A percentile compares a stretch with the other conserved stretches of the same genome.
These are phyloP conservation scores for Oncorhynchus clarkii DNA, from an alignment of 2,113 vertebrate species.

Conservation along the genomic window DNA sequence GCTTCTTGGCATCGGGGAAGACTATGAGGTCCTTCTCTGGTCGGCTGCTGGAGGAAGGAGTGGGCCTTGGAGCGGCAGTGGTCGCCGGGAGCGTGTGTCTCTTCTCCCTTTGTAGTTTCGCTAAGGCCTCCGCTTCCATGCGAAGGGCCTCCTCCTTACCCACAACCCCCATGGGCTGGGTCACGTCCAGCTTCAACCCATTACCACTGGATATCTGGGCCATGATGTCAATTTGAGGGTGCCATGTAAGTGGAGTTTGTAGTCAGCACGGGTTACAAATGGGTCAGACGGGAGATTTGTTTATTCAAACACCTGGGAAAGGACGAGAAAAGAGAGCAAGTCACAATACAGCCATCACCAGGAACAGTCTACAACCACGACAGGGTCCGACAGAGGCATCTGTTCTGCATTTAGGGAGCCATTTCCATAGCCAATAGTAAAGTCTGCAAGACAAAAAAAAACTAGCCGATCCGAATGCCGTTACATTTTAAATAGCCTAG, in stretches of 20 bases:
- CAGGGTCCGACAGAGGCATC: too few relatives aligned
- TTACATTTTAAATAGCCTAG: too few relatives aligned
- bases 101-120: conserved; percentile 86
- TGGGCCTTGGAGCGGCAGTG: conserved; percentile 18
- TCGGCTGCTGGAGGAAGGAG: conserved; percentile 60
- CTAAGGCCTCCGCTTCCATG: conserved; percentile 96
- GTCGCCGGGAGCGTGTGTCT: conserved; percentile 60
- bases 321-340: background rate
- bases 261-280: conserved; percentile 37
- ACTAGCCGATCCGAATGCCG: too few relatives aligned
- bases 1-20: conserved; percentile 87
- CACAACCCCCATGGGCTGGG: conserved; percentile 82
- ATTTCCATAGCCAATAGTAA: too few relatives aligned
- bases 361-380: background rate
- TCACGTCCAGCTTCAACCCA: conserved; percentile 82
- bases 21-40: conserved; percentile 93
- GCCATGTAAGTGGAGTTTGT: conserved; percentile 68
- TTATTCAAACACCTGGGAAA: conserved; percentile 52
- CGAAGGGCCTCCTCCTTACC: conserved; percentile 96
- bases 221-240: conserved; percentile 78
- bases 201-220: conserved; percentile 90
- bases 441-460: too few relatives aligned
- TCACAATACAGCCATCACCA: background rate
- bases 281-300: background rate
- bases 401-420: too few relatives aligned